Evolutionary conservation across 2,888 invertebrate species (phyloP), one percentile per base, ranked within the genome.

Genomic region (Notodonta ziczac): DNA sequence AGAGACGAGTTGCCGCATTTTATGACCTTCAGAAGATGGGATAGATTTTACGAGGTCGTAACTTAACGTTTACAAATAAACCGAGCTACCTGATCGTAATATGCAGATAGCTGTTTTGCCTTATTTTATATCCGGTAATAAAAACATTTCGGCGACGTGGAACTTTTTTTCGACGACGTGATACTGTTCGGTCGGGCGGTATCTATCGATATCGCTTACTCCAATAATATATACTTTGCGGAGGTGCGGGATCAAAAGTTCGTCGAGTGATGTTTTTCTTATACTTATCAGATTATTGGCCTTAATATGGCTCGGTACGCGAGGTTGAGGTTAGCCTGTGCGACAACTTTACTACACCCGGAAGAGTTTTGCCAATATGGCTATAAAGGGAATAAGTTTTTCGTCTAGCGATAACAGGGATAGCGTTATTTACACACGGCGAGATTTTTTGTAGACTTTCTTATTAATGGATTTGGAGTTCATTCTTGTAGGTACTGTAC

Each of bases 61-160:
- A 57, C 59, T 53, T 58, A 56, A n/a, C 46, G 58, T 62, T 40
- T 42, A 55, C 55, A 57, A 59, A 57, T 56, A 32, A 50, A 39
- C 51, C 53, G 32, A 57, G 56, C 60, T 56, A 72, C 65, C 67
- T 63, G 72, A 70, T 73, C 67, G 57, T 56, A 59, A 62, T 48
- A 60, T 56, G 66, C 59, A 61, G 71, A 69, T 71, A 68, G 46
- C 57, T 51, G 35, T 52, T 50, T 54, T 46, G 53, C 24, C 59
- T 59, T 65, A 55, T 53, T 66, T 73, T 73, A 63, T 66, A 56
- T 48, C 13, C 14, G 24, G 56, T 54, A 48, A 56, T 66, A 66
- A 70, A 53, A 69, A 64, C 16, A 44, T 51, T 58, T 56, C 32
- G 46, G 50, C 14, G 60, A 56, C 56, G 55, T 46, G 14, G 40